Evolutionary conservation across 2,113 vertebrate species (phyloP).

Genomic region (Trinectes maculatus): DNA sequence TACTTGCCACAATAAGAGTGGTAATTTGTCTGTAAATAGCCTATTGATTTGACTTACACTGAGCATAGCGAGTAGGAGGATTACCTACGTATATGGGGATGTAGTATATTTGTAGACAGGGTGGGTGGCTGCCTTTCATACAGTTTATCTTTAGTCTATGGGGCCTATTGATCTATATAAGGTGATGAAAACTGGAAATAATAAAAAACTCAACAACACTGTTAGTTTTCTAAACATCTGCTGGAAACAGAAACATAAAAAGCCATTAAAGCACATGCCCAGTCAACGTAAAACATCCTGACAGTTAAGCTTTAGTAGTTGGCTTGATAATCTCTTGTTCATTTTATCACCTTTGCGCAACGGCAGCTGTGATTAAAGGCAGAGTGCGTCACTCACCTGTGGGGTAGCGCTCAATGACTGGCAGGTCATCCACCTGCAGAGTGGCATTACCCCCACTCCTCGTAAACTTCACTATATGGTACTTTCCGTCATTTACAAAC

Average conservation of each 20-base stretch:
- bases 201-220: slow-evolving; percentile 54
- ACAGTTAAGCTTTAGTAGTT: slow-evolving; percentile 41
- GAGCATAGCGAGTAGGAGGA: slow-evolving; percentile 29
- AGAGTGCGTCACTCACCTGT: slow-evolving; percentile 89
- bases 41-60: slow-evolving; percentile 53
- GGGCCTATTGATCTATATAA: slow-evolving; percentile 13
- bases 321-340: slow-evolving; percentile 26
- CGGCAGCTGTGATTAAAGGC: slow-evolving; percentile 22
- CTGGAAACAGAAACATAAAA: slow-evolving; percentile 67
- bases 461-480: slow-evolving; percentile 98
- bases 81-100: slow-evolving; percentile 36
- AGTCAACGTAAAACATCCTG: slow-evolving; percentile 69
- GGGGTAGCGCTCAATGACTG: slow-evolving; percentile 97
- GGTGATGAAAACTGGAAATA: slow-evolving; percentile 34
- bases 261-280: slow-evolving; percentile 77
- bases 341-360: slow-evolving; percentile 33
- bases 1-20: slow-evolving; percentile 59
- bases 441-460: slow-evolving; percentile 99
- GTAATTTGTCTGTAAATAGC: slow-evolving; percentile 63
- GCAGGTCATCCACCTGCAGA: slow-evolving; percentile 99
- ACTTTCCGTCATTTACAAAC: slow-evolving; percentile 99
- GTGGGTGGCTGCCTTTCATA: slow-evolving; percentile 24
- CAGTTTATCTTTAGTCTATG: slow-evolving; percentile 12
- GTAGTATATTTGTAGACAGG: slow-evolving; percentile 20
- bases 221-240: slow-evolving; percentile 56